These are phyloP conservation scores for Hippopotamyrus pictus DNA, from an alignment of 2,797 vertebrate genomes.

Conservation along the genomic window DNA sequence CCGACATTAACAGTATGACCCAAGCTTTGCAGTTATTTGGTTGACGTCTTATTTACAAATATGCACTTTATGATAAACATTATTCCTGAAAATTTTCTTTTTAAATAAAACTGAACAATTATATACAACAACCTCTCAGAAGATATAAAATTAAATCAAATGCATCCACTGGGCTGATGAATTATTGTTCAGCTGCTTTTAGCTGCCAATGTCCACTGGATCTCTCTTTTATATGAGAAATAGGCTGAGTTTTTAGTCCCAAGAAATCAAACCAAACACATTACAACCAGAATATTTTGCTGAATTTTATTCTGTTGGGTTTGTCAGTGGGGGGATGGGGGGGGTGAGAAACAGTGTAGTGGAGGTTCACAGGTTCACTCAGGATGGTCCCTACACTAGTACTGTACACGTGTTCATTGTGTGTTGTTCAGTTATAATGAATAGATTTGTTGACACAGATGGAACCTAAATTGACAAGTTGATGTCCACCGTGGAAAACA, in stretches of 20 bases:
- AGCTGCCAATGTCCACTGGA: neutral
- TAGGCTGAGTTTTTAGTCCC: neutral
- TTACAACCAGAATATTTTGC: neutral
- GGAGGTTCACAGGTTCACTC: neutral
- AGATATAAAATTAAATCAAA: neutral
- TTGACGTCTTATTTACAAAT: neutral
- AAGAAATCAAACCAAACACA: neutral
- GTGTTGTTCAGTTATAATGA: neutral
- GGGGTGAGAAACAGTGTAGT: neutral
- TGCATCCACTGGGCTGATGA: neutral
- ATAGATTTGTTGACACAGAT: neutral
- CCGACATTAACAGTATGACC: neutral
- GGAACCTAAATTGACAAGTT: neutral
- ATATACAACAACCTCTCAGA: neutral
- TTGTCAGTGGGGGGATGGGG: neutral
- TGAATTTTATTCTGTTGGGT: neutral
- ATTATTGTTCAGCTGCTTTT: neutral
- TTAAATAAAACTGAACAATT: neutral
- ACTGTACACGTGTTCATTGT: neutral
- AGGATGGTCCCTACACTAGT: neutral
- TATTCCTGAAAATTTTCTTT: neutral
- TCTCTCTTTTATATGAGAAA: neutral
- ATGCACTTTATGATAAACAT: neutral
- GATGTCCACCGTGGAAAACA: neutral
- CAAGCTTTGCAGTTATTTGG: neutral